These are phyloP conservation scores for Hippoglossus hippoglossus DNA, from an alignment of 2,797 vertebrate genomes.

Conservation along the genomic window DNA sequence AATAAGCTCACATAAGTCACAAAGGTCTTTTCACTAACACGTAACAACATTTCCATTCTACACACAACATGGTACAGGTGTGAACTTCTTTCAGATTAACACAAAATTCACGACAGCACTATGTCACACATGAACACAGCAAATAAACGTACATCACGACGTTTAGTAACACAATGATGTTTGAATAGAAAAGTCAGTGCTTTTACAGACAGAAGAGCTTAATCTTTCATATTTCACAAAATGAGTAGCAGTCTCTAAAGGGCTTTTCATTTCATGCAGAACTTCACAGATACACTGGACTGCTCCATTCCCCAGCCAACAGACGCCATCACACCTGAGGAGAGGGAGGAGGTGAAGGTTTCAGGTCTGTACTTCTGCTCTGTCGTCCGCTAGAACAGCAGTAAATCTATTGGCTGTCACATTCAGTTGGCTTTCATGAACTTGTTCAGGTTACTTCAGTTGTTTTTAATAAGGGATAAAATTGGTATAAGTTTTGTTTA, in stretches of 20 bases:
- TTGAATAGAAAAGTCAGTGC: background rate
- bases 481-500: too few species aligned
- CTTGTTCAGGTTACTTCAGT: background rate
- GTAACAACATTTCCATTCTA: background rate
- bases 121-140: too few species aligned
- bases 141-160: too few species aligned
- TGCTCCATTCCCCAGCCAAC: constrained; percentile 89
- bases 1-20: too few species aligned
- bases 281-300: constrained; percentile 85
- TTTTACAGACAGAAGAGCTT: background rate
- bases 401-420: background rate
- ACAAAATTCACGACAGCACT: background rate
- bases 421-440: background rate
- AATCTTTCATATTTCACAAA: background rate
- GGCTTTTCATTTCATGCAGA: constrained; percentile 50
- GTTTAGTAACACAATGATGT: too few species aligned
- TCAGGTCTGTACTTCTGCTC: constrained; percentile 85
- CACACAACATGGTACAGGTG: background rate
- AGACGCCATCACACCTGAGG: constrained; percentile 94
- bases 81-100: background rate
- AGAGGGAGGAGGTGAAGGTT: constrained; percentile 96
- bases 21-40: too few species aligned
- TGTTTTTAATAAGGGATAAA: too few species aligned
- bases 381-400: background rate
- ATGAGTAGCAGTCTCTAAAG: background rate